phyloP scores from a whole-genome alignment of 2,888 invertebrate species.

The Caenorhabditis sp. region DNA sequence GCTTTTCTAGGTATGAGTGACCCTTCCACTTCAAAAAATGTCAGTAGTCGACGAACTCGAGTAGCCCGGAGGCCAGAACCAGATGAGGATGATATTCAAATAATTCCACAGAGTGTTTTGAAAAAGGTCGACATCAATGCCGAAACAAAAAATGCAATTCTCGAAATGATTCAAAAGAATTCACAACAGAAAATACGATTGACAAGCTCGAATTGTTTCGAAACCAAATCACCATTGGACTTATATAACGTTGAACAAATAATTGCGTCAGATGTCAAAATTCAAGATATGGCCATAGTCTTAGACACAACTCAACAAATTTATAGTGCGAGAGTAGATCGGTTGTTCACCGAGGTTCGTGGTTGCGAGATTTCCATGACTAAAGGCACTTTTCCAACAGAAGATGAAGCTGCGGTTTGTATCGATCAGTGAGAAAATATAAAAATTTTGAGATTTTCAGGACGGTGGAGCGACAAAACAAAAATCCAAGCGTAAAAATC shows the following conservation, averaged over 20 bases:
- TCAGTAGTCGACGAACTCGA: no score
- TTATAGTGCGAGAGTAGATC: slow-evolving; percentile 24
- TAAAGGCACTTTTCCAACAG: no score
- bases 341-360: slow-evolving; percentile 9
- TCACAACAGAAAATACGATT: background rate
- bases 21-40: no score
- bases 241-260: slow-evolving; percentile 20
- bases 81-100: background rate
- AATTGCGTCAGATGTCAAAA: slow-evolving; percentile 12
- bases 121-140: background rate
- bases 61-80: background rate
- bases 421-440: no score
- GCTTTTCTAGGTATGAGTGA: no score
- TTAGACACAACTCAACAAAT: slow-evolving; percentile 24
- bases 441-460: background rate
- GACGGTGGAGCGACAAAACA: background rate
- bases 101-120: no score
- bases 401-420: background rate
- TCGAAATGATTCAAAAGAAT: background rate
- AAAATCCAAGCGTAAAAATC: background rate
- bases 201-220: slow-evolving; percentile 13
- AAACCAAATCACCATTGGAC: slow-evolving; percentile 23
- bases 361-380: background rate
- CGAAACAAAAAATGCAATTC: background rate
- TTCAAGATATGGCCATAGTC: slow-evolving; percentile 29